Conservation (phyloP, 1,140 invertebrate species). For the Anastrepha ludens region DNA sequence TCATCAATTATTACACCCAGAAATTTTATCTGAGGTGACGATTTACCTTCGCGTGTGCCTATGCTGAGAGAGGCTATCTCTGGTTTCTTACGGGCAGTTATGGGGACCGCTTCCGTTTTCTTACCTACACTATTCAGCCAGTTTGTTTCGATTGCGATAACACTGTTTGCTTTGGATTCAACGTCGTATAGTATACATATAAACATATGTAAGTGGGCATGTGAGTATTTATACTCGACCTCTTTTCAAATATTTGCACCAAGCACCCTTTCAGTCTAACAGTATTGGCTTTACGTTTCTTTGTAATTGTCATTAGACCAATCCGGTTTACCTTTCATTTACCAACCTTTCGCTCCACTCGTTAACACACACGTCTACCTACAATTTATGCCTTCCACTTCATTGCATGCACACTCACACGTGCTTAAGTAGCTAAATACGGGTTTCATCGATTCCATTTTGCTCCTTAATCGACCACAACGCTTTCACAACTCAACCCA, state of each 20-base stretch:
- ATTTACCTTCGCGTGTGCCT: too few species aligned
- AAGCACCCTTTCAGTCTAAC: not conserved
- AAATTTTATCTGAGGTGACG: too few species aligned
- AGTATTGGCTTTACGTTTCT: not conserved
- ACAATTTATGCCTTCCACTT: not conserved
- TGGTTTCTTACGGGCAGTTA: too few species aligned
- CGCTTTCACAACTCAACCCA: not conserved
- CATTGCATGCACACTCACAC: not conserved
- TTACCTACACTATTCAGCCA: too few species aligned
- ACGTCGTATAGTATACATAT: too few species aligned
- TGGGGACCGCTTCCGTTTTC: too few species aligned
- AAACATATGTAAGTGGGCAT: not conserved
- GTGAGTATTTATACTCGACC: not conserved
- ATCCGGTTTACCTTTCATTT: not conserved
- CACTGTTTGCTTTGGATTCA: too few species aligned
- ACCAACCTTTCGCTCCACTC: not conserved
- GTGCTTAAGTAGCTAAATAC: not conserved
- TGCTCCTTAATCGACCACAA: conserved; percentile 19
- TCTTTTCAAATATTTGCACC: not conserved
- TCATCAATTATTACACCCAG: too few species aligned
- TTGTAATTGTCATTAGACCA: not conserved
- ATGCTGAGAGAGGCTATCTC: too few species aligned
- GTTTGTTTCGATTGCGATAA: too few species aligned
- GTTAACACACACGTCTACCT: not conserved
- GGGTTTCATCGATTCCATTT: conserved; percentile 23